A percentile compares a stretch with the other conserved stretches of the same genome.
phyloP scores from a whole-genome alignment of 53 echinoderm and acorn worm species.

The Apostichopus leukothele region DNA sequence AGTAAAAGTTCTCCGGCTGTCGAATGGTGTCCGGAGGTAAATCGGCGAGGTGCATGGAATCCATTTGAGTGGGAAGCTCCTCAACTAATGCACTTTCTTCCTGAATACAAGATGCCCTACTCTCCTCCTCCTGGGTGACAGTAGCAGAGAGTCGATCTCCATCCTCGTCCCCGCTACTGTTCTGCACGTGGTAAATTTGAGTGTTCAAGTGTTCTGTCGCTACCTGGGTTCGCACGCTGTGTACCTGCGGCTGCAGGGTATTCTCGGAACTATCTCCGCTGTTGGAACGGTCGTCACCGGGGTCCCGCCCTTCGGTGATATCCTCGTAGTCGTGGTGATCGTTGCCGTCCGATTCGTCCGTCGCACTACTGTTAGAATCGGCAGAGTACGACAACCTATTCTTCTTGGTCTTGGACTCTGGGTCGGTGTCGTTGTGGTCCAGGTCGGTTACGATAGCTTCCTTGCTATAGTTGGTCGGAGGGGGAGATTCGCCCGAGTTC shows the following conservation, averaged over 20 bases:
- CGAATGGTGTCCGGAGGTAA: background rate
- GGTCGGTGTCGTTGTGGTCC: constrained; percentile 28
- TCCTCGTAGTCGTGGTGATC: constrained; percentile 39
- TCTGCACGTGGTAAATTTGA: constrained; percentile 25
- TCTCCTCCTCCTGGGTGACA: background rate
- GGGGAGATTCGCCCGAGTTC: background rate
- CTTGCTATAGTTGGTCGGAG: background rate
- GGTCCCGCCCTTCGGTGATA: constrained; percentile 4
- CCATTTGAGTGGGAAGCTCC: background rate
- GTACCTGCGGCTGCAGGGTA: constrained; percentile 12
- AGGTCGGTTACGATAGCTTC: constrained; percentile 32
- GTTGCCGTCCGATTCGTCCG: constrained; percentile 41
- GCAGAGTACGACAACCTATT: constrained; percentile 59
- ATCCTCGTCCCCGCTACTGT: background rate
- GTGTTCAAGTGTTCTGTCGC: background rate
- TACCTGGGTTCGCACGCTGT: background rate
- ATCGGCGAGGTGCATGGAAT: constrained; percentile 15
- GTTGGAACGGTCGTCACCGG: background rate
- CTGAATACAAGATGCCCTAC: constrained; percentile 47
- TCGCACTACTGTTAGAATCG: constrained; percentile 66
- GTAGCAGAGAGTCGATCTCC: background rate
- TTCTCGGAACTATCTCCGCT: constrained; percentile 46
- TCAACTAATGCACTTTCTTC: constrained; percentile 19
- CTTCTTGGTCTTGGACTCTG: constrained; percentile 16
- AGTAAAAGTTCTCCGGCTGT: background rate